These are phyloP conservation scores for Murina feae DNA, from an alignment of 2,113 vertebrate genomes.

Conservation along the genomic window DNA sequence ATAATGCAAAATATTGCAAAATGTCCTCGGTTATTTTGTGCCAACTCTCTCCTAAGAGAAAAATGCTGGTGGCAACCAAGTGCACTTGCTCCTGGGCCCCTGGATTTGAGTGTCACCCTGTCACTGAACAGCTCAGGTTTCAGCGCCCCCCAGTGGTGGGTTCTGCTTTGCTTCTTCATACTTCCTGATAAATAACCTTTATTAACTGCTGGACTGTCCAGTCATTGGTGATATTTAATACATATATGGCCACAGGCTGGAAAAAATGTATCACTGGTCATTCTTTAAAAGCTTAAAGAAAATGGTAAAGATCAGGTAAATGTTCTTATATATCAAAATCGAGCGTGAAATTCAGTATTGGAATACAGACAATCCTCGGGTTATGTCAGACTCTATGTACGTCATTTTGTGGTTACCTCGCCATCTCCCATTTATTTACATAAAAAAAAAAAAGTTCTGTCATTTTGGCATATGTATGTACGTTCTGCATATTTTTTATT, in stretches of 20 bases:
- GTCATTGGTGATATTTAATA: not conserved
- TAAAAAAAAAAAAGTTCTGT: too few relatives aligned
- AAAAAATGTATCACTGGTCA: not conserved
- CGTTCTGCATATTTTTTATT: too few relatives aligned
- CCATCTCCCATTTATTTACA: too few relatives aligned
- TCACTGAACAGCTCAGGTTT: not conserved
- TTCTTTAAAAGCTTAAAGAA: conserved; percentile 11
- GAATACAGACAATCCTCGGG: not conserved
- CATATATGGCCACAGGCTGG: not conserved
- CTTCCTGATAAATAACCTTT: not conserved
- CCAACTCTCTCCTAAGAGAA: not conserved
- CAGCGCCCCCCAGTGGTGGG: not conserved
- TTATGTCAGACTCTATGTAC: too few relatives aligned
- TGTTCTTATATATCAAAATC: not conserved
- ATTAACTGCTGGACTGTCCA: not conserved
- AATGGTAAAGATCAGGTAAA: not conserved
- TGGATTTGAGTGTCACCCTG: not conserved
- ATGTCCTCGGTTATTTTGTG: not conserved
- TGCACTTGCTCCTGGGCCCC: not conserved
- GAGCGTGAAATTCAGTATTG: not conserved
- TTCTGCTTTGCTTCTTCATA: not conserved
- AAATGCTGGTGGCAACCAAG: not conserved
- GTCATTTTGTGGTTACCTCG: too few relatives aligned
- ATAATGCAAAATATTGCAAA: not conserved
- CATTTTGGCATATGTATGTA: too few relatives aligned